Conservation (phyloP, 2,113 vertebrate species). For the Naja naja region DNA sequence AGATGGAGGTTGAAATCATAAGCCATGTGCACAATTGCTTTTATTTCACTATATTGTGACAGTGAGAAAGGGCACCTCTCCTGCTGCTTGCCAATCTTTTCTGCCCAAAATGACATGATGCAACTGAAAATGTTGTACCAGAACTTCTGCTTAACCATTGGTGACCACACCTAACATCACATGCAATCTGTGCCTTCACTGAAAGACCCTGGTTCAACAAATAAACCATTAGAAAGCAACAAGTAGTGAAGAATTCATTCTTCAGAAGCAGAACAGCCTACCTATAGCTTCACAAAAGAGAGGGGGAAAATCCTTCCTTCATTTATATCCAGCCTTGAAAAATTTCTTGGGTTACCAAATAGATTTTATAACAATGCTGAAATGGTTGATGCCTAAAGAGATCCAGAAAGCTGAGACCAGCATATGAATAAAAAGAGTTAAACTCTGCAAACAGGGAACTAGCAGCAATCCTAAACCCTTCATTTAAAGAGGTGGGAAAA, state of each 20-base stretch:
- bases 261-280: neutral
- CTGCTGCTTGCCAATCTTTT: neutral
- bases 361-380: neutral
- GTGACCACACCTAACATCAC: neutral
- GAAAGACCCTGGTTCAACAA: neutral
- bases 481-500: neutral
- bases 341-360: neutral
- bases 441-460: constrained; percentile 2
- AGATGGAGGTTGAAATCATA: neutral
- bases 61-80: neutral
- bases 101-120: neutral
- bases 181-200: neutral
- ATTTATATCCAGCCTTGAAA: neutral
- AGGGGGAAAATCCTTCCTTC: too few species aligned
- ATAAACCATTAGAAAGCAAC: neutral
- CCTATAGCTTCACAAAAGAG: neutral
- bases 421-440: neutral
- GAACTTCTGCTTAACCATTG: neutral
- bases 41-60: neutral
- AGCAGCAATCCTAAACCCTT: neutral
- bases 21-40: neutral
- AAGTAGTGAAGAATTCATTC: neutral
- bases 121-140: neutral
- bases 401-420: neutral
- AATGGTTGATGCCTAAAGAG: neutral